Percentiles rank a stretch among this genome's conserved stretches.
Evolutionary conservation across 2,113 vertebrate species (phyloP).

Genomic region (Sisor rabdophorus): DNA sequence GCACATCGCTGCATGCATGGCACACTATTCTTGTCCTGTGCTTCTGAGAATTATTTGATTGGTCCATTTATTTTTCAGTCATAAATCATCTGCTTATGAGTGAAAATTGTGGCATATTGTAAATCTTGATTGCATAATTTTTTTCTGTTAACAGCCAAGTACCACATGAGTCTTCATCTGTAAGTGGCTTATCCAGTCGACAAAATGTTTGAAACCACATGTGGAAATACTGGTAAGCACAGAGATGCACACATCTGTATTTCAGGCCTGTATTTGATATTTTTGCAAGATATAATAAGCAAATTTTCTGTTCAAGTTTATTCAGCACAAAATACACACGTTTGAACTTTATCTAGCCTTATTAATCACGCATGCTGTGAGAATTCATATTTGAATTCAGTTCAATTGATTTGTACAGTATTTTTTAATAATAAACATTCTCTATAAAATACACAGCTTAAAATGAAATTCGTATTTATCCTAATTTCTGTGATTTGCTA

Average conservation of each 20-base stretch:
- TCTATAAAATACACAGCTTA: too few species aligned
- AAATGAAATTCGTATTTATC: too few species aligned
- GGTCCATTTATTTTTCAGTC: neutral
- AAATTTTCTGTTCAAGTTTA: too few species aligned
- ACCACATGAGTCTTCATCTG: conserved; percentile 56
- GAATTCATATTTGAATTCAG: neutral
- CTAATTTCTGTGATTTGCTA: conserved; percentile 22
- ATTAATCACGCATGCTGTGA: neutral
- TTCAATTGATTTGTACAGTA: too few species aligned
- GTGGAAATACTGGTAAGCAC: conserved; percentile 66
- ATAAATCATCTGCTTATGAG: neutral
- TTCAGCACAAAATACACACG: neutral
- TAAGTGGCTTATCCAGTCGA: conserved; percentile 46
- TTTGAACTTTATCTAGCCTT: neutral
- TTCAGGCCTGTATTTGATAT: neutral
- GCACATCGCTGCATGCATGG: neutral
- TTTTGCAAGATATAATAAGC: neutral
- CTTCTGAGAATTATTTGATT: neutral
- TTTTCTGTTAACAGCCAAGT: conserved; percentile 61
- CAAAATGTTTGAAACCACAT: conserved; percentile 62
- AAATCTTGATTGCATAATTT: conserved; percentile 3
- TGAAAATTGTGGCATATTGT: neutral
- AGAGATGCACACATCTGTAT: conserved; percentile 24
- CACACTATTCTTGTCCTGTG: neutral
- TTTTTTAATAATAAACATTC: too few species aligned